These are phyloP conservation scores for Melipona bicolor DNA, from an alignment of 2,888 invertebrate species.

Conservation along the genomic window DNA sequence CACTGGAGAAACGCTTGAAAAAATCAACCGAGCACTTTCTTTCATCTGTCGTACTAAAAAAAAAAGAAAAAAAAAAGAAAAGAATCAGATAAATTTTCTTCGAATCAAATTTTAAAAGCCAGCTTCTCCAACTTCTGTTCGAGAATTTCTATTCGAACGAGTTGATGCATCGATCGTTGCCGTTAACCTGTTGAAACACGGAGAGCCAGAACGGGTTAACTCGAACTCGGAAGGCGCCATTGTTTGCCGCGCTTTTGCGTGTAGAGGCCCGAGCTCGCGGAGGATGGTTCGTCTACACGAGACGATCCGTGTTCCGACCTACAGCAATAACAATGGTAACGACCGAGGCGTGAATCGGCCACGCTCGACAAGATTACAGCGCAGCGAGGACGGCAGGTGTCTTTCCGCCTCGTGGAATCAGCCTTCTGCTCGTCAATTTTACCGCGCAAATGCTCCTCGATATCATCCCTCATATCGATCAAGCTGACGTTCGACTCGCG, in stretches of 20 bases:
- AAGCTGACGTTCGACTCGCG: not conserved
- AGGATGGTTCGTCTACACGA: slow-evolving; percentile 1
- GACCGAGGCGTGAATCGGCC: slow-evolving; percentile 57
- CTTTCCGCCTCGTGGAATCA: slow-evolving; percentile 19
- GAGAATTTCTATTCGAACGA: not conserved
- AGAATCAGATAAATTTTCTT: not conserved
- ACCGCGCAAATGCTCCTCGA: slow-evolving; percentile 6
- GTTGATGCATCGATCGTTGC: not conserved
- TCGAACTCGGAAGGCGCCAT: not conserved
- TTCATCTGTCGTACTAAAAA: not conserved
- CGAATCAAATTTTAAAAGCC: not conserved
- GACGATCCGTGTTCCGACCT: slow-evolving; percentile 54
- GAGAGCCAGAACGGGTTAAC: not conserved
- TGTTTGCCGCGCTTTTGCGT: not conserved
- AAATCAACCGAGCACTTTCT: not conserved
- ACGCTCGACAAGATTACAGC: slow-evolving; percentile 53
- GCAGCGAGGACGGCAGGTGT: slow-evolving; percentile 50
- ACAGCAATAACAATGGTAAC: slow-evolving; percentile 63
- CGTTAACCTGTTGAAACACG: slow-evolving; percentile 8
- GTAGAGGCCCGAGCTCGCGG: not conserved
- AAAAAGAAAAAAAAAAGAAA: not conserved
- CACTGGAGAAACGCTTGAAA: not conserved
- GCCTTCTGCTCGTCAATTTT: slow-evolving; percentile 10
- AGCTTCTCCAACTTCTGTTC: not conserved
- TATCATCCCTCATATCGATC: no score